A percentile compares a stretch with the other conserved stretches of the same genome.
phyloP scores from a whole-genome alignment of 2,797 vertebrate genomes.

The Synaphobranchus kaupii region DNA sequence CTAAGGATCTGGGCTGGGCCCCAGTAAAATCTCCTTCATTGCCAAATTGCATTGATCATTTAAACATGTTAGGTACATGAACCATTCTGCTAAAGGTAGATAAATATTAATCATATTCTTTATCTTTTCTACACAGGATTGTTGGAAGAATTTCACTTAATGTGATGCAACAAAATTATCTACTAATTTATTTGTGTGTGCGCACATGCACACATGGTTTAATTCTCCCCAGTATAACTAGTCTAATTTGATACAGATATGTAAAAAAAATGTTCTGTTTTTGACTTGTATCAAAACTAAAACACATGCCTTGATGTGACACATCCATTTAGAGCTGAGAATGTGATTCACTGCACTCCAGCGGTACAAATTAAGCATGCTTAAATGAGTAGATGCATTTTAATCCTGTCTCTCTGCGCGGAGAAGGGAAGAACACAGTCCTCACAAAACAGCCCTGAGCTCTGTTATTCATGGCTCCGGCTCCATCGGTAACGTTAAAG shows the following conservation, averaged over 20 bases:
- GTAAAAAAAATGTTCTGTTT: not conserved
- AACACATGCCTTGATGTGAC: constrained; percentile 1
- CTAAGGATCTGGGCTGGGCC: not conserved
- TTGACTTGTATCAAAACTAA: not conserved
- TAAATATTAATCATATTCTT: constrained; percentile 11
- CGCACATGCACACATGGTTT: not conserved
- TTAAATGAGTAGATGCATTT: not conserved
- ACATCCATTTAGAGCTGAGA: not conserved
- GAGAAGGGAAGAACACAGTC: not conserved
- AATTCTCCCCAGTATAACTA: not conserved
- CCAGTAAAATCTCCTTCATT: not conserved
- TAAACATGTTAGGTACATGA: not conserved
- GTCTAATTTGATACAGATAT: not conserved
- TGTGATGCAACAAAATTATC: not conserved
- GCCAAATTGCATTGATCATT: not conserved
- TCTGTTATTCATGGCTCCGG: not conserved
- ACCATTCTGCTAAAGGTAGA: not conserved
- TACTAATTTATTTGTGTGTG: not conserved
- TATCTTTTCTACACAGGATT: not conserved
- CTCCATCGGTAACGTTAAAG: not conserved
- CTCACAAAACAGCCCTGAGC: not conserved
- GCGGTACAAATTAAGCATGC: not conserved
- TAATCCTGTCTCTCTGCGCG: not conserved
- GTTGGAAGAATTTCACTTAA: not conserved
- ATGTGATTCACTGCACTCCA: not conserved